These are phyloP conservation scores for Amphipoea lucens DNA, from an alignment of 2,888 invertebrate genomes.

Conservation along the genomic window DNA sequence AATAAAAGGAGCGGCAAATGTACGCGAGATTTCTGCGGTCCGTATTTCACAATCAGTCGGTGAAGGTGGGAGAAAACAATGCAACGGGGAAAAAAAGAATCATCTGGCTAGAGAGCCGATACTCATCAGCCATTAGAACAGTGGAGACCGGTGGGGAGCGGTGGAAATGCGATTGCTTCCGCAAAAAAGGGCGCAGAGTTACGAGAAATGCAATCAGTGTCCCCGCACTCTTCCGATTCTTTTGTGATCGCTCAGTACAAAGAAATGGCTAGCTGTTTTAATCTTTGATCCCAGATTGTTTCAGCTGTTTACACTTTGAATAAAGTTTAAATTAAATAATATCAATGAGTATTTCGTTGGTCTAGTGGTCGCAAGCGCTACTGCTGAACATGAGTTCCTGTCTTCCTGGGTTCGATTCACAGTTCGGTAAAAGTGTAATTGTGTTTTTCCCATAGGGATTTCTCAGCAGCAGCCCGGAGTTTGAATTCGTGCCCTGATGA, in stretches of 20 bases:
- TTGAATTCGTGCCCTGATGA: neutral
- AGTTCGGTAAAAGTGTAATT: neutral
- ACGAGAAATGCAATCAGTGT: slow-evolving; percentile 60
- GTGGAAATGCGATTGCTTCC: slow-evolving; percentile 52
- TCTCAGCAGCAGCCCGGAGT: no score
- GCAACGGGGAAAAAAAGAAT: slow-evolving; percentile 39
- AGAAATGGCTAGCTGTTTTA: slow-evolving; percentile 31
- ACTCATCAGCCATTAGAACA: slow-evolving; percentile 63
- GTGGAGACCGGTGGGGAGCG: slow-evolving; percentile 46
- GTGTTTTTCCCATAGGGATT: neutral
- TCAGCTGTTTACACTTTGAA: neutral
- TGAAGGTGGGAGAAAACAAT: slow-evolving; percentile 41
- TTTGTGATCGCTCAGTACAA: slow-evolving; percentile 37
- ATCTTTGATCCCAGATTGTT: slow-evolving; percentile 27
- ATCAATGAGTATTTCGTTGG: neutral
- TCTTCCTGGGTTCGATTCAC: neutral
- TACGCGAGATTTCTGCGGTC: slow-evolving; percentile 6
- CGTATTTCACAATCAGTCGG: slow-evolving; percentile 26
- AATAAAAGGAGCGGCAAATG: slow-evolving; percentile 21
- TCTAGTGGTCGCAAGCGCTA: neutral
- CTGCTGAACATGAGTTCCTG: neutral
- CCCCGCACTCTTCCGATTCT: slow-evolving; percentile 34
- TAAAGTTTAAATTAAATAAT: neutral
- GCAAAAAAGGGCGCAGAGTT: slow-evolving; percentile 39
- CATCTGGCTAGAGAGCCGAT: slow-evolving; percentile 47